A percentile compares a stretch with the other conserved stretches of the same genome.
phyloP scores from a whole-genome alignment of 2,113 vertebrate genomes.

The Esox niger region DNA sequence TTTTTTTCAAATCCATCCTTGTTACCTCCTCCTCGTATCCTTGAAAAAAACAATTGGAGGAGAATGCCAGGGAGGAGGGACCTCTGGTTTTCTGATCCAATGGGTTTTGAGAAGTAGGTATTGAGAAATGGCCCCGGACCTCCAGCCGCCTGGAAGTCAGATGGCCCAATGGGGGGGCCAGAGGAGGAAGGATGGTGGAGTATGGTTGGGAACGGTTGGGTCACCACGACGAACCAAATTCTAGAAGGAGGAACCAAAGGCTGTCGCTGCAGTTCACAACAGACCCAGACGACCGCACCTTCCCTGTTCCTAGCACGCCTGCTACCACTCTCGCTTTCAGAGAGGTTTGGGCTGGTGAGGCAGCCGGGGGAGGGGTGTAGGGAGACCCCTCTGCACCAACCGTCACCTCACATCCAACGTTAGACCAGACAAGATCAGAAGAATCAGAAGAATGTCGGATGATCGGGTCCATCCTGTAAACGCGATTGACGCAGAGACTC shows the following conservation, averaged over 20 bases:
- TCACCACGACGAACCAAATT: conserved; percentile 8
- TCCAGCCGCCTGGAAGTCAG: neutral
- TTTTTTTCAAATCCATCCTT: too few species aligned
- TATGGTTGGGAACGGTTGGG: neutral
- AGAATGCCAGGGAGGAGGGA: too few species aligned
- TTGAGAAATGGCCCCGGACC: neutral
- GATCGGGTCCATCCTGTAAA: too few species aligned
- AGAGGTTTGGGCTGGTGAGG: conserved; percentile 1
- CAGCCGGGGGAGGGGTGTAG: neutral
- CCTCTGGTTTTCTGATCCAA: too few species aligned
- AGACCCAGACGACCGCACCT: conserved; percentile 36
- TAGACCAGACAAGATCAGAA: neutral
- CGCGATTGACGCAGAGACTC: too few species aligned
- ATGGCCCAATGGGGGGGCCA: neutral
- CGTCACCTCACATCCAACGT: neutral
- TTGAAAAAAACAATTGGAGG: too few species aligned
- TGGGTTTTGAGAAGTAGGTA: too few species aligned
- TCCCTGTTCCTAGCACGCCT: conserved; percentile 21
- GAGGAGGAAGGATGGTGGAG: neutral
- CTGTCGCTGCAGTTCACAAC: conserved; percentile 21
- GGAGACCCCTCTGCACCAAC: neutral
- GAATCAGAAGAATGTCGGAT: neutral
- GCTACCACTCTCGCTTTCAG: conserved; percentile 41
- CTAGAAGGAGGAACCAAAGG: conserved; percentile 36
- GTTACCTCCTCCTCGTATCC: too few species aligned